A percentile compares a stretch with the other conserved stretches of the same genome.
Evolutionary conservation across 1,140 invertebrate genomes (phyloP).

Genomic region (Acromyrmex heyeri): DNA sequence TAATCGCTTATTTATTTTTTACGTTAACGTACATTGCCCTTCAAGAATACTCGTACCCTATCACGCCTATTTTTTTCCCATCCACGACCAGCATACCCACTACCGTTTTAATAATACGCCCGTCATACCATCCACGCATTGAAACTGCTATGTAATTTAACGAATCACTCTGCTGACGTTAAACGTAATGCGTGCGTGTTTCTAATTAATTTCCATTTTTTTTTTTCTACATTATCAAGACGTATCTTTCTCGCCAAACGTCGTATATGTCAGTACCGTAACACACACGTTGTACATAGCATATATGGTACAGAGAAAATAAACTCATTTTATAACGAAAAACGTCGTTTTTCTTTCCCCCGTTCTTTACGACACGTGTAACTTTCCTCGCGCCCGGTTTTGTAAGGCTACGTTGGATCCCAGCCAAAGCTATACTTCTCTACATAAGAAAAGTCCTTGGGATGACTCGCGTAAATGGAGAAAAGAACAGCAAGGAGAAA

Average conservation of each 20-base stretch:
- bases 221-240: conserved; percentile 82
- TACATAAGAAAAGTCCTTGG: conserved; percentile 22
- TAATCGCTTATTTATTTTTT: conserved; percentile 86
- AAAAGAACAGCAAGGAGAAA: conserved; percentile 23
- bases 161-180: conserved; percentile 66
- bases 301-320: conserved; percentile 86
- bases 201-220: conserved; percentile 74
- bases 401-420: conserved; percentile 5
- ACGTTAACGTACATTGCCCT: conserved; percentile 79
- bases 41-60: conserved; percentile 76
- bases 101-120: conserved; percentile 65
- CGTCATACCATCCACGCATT: conserved; percentile 47
- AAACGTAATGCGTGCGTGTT: conserved; percentile 65
- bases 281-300: conserved; percentile 85
- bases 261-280: conserved; percentile 86
- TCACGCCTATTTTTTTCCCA: conserved; percentile 57
- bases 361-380: conserved; percentile 2
- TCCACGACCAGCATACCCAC: conserved; percentile 50
- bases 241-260: conserved; percentile 81
- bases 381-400: background rate
- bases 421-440: conserved; percentile 20
- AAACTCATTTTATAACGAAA: conserved; percentile 87
- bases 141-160: conserved; percentile 67
- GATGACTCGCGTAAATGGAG: conserved; percentile 1
- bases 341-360: conserved; percentile 27